These are phyloP conservation scores for Ceriagrion tenellum DNA, from an alignment of 2,888 invertebrate genomes.

Conservation along the genomic window DNA sequence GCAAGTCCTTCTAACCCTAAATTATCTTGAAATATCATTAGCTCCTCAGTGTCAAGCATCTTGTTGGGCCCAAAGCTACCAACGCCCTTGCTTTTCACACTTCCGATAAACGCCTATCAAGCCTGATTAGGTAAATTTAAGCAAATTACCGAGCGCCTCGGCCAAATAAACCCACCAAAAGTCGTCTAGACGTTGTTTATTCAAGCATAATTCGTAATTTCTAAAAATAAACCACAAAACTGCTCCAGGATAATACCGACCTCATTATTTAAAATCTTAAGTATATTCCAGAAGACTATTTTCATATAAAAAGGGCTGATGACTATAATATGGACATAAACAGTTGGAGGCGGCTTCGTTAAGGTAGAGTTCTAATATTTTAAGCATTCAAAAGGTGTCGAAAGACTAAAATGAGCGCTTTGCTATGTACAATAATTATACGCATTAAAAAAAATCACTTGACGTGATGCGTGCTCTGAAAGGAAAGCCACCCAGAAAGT, in stretches of 20 bases:
- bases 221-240: neutral
- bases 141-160: neutral
- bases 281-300: neutral
- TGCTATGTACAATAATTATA: neutral
- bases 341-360: neutral
- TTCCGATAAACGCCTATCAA: neutral
- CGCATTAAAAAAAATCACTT: neutral
- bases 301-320: neutral
- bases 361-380: neutral
- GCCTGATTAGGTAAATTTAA: neutral
- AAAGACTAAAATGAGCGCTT: neutral
- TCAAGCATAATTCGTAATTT: neutral
- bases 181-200: neutral
- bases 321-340: neutral
- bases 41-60: neutral
- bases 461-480: neutral
- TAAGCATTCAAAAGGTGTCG: neutral
- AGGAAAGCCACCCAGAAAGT: neutral
- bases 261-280: neutral
- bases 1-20: neutral
- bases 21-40: neutral
- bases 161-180: neutral
- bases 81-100: neutral
- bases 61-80: neutral
- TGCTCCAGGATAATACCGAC: neutral